Base-by-base conservation (phyloP, 1,140 invertebrate genomes). In the Helicoverpa zea region DNA sequence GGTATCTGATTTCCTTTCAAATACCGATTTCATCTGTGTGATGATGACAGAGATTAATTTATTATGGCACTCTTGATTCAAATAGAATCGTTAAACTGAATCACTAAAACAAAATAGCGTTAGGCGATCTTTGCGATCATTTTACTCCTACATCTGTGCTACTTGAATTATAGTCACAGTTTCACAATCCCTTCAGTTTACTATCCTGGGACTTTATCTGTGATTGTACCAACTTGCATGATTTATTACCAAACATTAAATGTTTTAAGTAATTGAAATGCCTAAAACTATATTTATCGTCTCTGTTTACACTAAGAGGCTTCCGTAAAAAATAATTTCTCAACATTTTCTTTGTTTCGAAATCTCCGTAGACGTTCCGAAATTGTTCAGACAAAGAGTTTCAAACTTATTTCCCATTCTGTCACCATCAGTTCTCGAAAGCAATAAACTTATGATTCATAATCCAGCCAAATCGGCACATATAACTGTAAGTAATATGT, bases 1-100 rank as follows among this genome's bases (percentile, higher is more conserved):
- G 35, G 79, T 84, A 81, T 85, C 76, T 81, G 77, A 85, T 83
- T 80, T 81, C 81, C 84, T 83, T 87, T 86, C 79, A 81, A 83
- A 84, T 84, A 70, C 77, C 70, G 81, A 86, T 82, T 82, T 81
- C 68, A 79, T 84, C 79, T 74, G 81, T 81, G 81, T 49, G 66
- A 84, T 68, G 81, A 82, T 83, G 79, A 82, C 82, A 80, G 79
- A 70, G 56, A 79, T 75, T 79, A 80, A 86, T 82, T 83, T 84
- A 83, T 81, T 78, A 78, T 72, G 56, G 52, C 63, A 56, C 29
- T 74, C 66, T 43, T 66, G 70, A 81, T 81, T 80, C 81, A 84
- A 76, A 77, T 66, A 52, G 63, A 79, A 54, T 83, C 81, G 70
- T 87, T 87, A 86, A 72, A 82, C 35, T 79, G 64, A 82, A 80